These are phyloP conservation scores for Anthoscopus minutus DNA, from an alignment of 2,113 vertebrate genomes.

Conservation along the genomic window DNA sequence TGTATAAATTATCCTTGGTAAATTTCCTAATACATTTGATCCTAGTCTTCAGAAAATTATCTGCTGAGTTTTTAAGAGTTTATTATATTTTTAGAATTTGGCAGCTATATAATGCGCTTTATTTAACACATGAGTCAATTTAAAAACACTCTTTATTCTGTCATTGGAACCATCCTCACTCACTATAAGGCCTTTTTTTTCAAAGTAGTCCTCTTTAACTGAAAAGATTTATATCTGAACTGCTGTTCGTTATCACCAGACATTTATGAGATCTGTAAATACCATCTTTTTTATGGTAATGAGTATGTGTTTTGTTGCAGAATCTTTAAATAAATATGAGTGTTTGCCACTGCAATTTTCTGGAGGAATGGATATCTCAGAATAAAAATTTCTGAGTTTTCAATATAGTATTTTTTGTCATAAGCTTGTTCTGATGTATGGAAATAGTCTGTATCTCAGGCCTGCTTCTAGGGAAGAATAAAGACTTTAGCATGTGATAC, in stretches of 20 bases:
- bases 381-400: background rate
- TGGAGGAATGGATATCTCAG: background rate
- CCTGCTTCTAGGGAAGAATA: background rate
- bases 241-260: background rate
- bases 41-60: background rate
- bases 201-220: background rate
- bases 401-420: background rate
- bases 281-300: background rate
- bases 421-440: background rate
- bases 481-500: background rate
- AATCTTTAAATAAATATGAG: background rate
- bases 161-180: background rate
- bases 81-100: background rate
- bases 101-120: background rate
- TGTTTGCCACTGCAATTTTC: background rate
- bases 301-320: background rate
- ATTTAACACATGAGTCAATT: background rate
- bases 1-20: background rate
- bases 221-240: background rate
- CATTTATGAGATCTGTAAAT: background rate
- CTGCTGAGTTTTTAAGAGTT: background rate
- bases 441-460: background rate
- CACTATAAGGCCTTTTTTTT: background rate
- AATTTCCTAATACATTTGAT: background rate
- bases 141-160: background rate